Percentiles rank a stretch among this genome's conserved stretches.
Evolutionary conservation across 2,797 vertebrate genomes (phyloP).

Genomic region (Spinus olivaceus): DNA sequence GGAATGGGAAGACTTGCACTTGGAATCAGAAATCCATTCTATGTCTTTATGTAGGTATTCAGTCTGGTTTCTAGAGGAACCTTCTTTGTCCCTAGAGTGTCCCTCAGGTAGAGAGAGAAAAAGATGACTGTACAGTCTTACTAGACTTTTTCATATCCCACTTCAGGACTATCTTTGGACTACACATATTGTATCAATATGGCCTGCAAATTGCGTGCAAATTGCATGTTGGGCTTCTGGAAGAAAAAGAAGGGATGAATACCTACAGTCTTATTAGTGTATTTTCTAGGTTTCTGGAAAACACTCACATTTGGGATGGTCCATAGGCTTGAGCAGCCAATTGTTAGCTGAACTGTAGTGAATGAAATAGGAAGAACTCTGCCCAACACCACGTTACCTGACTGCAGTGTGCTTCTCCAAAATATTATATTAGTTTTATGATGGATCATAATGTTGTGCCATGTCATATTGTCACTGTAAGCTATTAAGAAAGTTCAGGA

Average conservation of each 20-base stretch:
- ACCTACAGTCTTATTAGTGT: neutral
- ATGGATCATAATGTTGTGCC: neutral
- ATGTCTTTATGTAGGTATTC: neutral
- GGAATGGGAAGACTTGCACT: neutral
- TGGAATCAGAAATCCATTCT: neutral
- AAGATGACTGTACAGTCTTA: neutral
- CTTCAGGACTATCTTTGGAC: neutral
- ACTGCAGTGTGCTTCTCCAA: neutral
- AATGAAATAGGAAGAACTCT: neutral
- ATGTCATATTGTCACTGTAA: neutral
- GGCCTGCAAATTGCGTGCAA: neutral
- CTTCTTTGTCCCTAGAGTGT: neutral
- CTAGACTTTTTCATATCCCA: neutral
- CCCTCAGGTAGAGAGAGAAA: neutral
- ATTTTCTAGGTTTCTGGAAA: neutral
- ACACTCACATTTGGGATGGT: neutral
- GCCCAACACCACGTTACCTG: neutral
- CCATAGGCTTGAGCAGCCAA: neutral
- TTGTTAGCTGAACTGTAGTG: neutral
- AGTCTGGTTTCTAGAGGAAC: neutral
- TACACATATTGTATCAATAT: neutral
- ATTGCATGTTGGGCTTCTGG: neutral
- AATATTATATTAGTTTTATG: neutral
- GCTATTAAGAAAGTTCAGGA: neutral
- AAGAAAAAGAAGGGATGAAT: neutral